Conservation (phyloP, 2,113 vertebrate species). For the Ceyx margarethae region DNA sequence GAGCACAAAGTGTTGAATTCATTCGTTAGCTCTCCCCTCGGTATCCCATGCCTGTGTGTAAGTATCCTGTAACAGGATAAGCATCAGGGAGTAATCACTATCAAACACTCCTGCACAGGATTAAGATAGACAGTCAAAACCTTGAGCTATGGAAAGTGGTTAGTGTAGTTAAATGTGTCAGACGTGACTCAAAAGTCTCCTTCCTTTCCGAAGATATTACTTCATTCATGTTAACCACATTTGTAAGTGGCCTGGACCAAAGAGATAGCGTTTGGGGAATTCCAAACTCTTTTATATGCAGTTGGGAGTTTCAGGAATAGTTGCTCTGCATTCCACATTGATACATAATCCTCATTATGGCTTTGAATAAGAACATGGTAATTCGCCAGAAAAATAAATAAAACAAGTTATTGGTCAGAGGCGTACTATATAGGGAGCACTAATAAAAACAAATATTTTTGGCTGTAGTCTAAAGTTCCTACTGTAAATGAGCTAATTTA, state of each 20-base stretch:
- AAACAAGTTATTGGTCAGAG: slow-evolving; percentile 57
- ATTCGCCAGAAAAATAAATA: slow-evolving; percentile 52
- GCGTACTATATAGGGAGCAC: slow-evolving; percentile 32
- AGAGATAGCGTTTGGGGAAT: slow-evolving; percentile 70
- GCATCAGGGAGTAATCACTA: slow-evolving; percentile 56
- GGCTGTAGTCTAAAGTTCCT: slow-evolving; percentile 63
- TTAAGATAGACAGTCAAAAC: slow-evolving; percentile 37
- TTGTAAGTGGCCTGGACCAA: slow-evolving; percentile 68
- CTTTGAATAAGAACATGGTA: slow-evolving; percentile 67
- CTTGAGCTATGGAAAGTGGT: slow-evolving; percentile 42
- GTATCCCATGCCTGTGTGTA: neutral
- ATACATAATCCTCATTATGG: slow-evolving; percentile 66
- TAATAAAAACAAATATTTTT: slow-evolving; percentile 63
- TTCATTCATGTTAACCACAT: slow-evolving; percentile 71
- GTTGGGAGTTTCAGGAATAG: slow-evolving; percentile 66
- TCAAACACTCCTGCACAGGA: neutral
- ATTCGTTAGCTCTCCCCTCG: neutral
- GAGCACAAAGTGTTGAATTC: neutral
- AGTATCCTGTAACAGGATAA: slow-evolving; percentile 65
- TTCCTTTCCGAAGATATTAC: slow-evolving; percentile 68
- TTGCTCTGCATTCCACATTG: slow-evolving; percentile 69
- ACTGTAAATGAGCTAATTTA: slow-evolving; percentile 67
- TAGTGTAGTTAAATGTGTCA: slow-evolving; percentile 71
- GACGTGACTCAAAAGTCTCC: slow-evolving; percentile 73
- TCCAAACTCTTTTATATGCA: slow-evolving; percentile 62